phyloP scores from a whole-genome alignment of 2,113 vertebrate genomes.

The Sceloporus undulatus region DNA sequence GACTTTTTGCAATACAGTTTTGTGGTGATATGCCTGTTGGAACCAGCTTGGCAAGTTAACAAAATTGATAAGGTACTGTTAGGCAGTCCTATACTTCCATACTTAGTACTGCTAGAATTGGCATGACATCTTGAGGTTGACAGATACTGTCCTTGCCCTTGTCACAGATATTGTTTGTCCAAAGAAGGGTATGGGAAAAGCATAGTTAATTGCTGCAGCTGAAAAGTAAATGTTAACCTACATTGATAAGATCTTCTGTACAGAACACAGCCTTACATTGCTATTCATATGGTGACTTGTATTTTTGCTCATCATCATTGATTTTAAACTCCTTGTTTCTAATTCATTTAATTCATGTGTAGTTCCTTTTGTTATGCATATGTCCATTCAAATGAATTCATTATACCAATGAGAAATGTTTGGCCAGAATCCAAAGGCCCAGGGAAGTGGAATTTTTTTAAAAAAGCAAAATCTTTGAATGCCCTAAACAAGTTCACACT shows the following conservation, averaged over 20 bases:
- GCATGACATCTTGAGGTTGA: slow-evolving; percentile 31
- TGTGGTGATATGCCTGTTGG: slow-evolving; percentile 38
- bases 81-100: slow-evolving; percentile 12
- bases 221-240: neutral
- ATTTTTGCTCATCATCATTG: neutral
- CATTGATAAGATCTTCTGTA: neutral
- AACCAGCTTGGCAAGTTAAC: neutral
- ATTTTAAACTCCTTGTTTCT: neutral
- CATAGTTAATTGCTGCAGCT: slow-evolving; percentile 14
- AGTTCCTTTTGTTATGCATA: neutral
- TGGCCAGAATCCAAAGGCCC: neutral
- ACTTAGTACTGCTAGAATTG: neutral
- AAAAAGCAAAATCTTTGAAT: neutral
- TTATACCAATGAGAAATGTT: neutral
- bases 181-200: neutral
- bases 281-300: neutral
- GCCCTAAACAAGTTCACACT: neutral
- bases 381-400: neutral
- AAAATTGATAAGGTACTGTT: neutral
- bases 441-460: neutral
- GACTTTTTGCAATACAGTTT: slow-evolving; percentile 35
- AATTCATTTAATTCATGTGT: neutral
- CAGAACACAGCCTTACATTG: neutral
- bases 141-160: slow-evolving; percentile 29
- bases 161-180: slow-evolving; percentile 7